Evolutionary conservation across 1,140 invertebrate species (phyloP), one percentile per base, ranked within the genome.

Genomic region (Amyelois transitella): DNA sequence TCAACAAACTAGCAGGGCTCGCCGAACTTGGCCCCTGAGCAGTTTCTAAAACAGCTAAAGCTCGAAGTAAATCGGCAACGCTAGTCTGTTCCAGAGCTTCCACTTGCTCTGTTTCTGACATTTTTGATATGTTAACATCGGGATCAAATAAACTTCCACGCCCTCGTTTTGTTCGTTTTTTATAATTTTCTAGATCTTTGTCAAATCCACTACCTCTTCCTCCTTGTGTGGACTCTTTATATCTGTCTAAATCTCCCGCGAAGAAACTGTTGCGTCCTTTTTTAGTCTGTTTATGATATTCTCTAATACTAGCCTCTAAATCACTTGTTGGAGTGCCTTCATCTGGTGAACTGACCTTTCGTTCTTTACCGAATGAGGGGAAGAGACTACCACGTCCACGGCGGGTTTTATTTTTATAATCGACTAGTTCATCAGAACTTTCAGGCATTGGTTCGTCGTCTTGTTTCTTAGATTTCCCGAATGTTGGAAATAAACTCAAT

Each of bases 41-140:
- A 5, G 83, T 82, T 53, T 88, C 85, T 25, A 94, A 77, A 28
- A 91, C 90, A 19, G 93, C 91, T 12, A 95, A 71, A 0, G 93
- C 93, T 24, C 94, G 85, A 12, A 95, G 86, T 18, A 95, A 90
- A 80, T 95, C 94, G 1, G 93, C 93, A 8, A 95, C 81, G 17
- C 93, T 94, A 0, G 94, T 95, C 66, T 94, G 91, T 84, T 95
- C 94, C 43, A 94, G 79, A 18, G 95, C 86, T 69, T 90, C 89
- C 18, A 91, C 90, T 62, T 91, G 88, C 52, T 91, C 86, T 2
- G 85, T 77, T 54, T 89, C 85, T 18, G 89, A 73, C 43, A 88
- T 60, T 50, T 64, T 77, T 32, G 73, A 64, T 55, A 88, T 70
- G 54, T 86, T 82, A 3, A 88, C 60, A 55, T 88, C 77, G 4